Percentiles rank a stretch among this genome's conserved stretches.
Conservation (phyloP, 2,113 vertebrate species). For the Hyperopisus bebe region DNA sequence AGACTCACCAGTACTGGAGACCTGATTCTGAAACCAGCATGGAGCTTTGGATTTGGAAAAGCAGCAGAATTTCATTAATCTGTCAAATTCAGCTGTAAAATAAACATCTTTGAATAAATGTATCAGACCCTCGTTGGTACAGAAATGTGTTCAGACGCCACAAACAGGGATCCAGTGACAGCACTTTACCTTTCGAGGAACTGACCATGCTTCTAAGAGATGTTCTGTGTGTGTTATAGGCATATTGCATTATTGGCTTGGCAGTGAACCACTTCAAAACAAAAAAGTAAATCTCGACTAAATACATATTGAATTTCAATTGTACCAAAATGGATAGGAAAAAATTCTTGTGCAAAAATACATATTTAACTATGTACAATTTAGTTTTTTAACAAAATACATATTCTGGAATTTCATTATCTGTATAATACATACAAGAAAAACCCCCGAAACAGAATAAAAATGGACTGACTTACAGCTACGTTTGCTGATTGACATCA, state of each 20-base stretch:
- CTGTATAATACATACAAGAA: conserved; percentile 78
- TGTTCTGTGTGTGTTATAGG: conserved; percentile 61
- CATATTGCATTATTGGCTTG: conserved; percentile 87
- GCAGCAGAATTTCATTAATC: not conserved
- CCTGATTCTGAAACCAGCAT: not conserved
- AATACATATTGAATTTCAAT: conserved; percentile 85
- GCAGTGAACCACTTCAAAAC: conserved; percentile 99
- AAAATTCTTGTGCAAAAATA: conserved; percentile 99
- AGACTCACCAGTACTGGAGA: not conserved
- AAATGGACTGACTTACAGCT: conserved; percentile 48
- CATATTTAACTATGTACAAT: conserved; percentile 99
- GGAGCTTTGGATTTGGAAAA: not conserved
- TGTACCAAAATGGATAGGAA: conserved; percentile 94
- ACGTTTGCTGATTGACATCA: conserved; percentile 58
- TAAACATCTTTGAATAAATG: conserved; percentile 39
- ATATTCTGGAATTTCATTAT: conserved; percentile 95
- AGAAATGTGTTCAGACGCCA: conserved; percentile 45
- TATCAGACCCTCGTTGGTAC: conserved; percentile 46
- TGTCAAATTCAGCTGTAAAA: conserved; percentile 26
- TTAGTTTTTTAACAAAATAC: conserved; percentile 87
- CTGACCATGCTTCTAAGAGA: conserved; percentile 55
- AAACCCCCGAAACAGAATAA: conserved; percentile 72
- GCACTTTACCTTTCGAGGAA: conserved; percentile 47
- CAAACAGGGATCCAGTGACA: conserved; percentile 52
- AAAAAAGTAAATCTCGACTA: conserved; percentile 73